Evolutionary conservation across 2,113 vertebrate genomes (phyloP).

Genomic region (Boulengeromyrus knoepffleri): DNA sequence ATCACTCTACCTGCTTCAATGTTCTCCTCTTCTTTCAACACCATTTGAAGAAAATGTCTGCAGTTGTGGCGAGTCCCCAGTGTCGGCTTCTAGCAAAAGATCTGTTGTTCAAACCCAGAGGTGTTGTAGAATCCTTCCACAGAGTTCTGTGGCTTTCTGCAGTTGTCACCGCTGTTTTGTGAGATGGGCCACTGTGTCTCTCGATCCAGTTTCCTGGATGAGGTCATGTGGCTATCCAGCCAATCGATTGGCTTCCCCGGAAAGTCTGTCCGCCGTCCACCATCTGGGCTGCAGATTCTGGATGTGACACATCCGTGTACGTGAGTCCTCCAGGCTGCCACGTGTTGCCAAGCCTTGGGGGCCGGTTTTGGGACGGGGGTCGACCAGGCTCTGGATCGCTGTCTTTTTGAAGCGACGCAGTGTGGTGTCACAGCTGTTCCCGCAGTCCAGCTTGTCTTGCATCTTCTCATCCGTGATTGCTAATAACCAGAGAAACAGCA

Average conservation of each 20-base stretch:
- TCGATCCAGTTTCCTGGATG: neutral
- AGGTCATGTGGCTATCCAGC: neutral
- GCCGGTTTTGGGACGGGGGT: neutral
- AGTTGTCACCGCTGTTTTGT: neutral
- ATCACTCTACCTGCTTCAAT: neutral
- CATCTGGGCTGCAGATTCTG: neutral
- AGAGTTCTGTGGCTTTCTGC: neutral
- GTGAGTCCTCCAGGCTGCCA: neutral
- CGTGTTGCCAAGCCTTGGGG: neutral
- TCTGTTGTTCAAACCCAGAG: neutral
- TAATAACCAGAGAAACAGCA: conserved; percentile 26
- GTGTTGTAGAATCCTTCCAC: neutral
- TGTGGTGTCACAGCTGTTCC: neutral
- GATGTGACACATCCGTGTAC: neutral
- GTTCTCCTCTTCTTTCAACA: neutral
- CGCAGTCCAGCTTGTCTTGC: neutral
- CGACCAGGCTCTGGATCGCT: neutral
- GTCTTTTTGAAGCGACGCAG: neutral
- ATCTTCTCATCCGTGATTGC: conserved; percentile 21
- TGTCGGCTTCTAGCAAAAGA: neutral
- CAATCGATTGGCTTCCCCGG: neutral
- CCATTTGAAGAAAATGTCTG: neutral
- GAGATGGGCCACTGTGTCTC: neutral
- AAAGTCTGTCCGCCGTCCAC: neutral
- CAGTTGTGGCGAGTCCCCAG: neutral